These are phyloP conservation scores for Osmerus eperlanus DNA, from an alignment of 2,113 vertebrate genomes.

Conservation along the genomic window DNA sequence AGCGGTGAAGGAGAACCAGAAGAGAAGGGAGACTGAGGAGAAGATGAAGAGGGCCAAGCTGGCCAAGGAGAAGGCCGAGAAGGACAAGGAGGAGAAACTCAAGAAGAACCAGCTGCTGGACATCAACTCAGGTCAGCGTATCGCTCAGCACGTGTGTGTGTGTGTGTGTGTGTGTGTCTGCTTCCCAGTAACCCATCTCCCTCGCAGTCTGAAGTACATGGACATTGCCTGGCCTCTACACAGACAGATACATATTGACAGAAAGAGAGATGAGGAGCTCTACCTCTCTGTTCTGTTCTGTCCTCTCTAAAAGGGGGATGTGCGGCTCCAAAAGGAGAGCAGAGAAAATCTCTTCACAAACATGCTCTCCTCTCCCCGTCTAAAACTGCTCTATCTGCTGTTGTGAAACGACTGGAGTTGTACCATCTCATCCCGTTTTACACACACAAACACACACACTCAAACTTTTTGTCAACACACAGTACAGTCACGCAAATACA, in stretches of 20 bases:
- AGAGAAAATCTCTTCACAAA: conserved; percentile 29
- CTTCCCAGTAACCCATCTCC: not conserved
- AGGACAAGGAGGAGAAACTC: conserved; percentile 77
- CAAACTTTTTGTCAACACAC: conserved; percentile 17
- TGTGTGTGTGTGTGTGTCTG: conserved; percentile 15
- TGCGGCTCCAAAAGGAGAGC: conserved; percentile 18
- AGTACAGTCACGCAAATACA: conserved; percentile 17
- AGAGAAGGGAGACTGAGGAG: conserved; percentile 79
- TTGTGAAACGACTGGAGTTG: conserved; percentile 20
- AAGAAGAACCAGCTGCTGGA: conserved; percentile 77
- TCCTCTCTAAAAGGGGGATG: conserved; percentile 20
- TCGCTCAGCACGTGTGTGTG: conserved; percentile 12
- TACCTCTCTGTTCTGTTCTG: conserved; percentile 23
- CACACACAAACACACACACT: conserved; percentile 15
- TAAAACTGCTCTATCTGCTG: not conserved
- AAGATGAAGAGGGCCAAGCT: conserved; percentile 77
- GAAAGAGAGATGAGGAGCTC: not conserved
- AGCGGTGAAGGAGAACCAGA: conserved; percentile 80
- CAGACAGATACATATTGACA: not conserved
- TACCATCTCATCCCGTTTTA: conserved; percentile 22
- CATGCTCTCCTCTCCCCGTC: conserved; percentile 23
- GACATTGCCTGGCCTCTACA: not conserved
- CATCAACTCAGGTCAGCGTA: conserved; percentile 74
- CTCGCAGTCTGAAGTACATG: not conserved
- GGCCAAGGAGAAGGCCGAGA: conserved; percentile 81